Base-by-base conservation (phyloP, 2,797 vertebrate genomes). In the Poeciliopsis gracilis region DNA sequence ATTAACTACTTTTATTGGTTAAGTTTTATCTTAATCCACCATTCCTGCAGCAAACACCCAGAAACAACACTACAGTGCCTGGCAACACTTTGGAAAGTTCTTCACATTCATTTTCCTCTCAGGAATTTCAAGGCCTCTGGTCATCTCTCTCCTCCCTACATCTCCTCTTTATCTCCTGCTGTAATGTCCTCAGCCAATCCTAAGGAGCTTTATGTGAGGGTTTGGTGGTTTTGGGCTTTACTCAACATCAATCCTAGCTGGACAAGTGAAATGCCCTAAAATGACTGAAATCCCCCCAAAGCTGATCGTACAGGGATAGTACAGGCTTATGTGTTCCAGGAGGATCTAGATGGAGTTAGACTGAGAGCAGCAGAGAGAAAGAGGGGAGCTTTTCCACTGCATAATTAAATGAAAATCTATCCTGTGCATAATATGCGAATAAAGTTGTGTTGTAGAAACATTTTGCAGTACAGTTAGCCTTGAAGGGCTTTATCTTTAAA, bases 271-370 rank as follows among this genome's bases (percentile, higher is more conserved):
- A 91, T 86, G 85, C 86, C 84, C 87, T 90, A 83, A 91, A 93
- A 93, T 89, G 84, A 89, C 84, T 82, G 66, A 93, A 93, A 92
- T 91, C 91, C 90, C 82, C 73, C 74, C 79, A 93, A 93, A 94
- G 91, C 93, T 91, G 90, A 92, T 91, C 81, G 90, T 82, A 81
- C 89, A 85, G 77, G 90, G 91, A 93, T 91, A 85, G 91, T 75
- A 82, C 84, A 78, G 86, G 93, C 91, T 93, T 93, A 93, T 86
- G 86, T 85, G 88, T 87, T 92, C 91, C 86, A 88, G 76, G 67
- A 72, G 86, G 87, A 92, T 92, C 85, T 88, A 87, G 82, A 82
- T 74, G 76, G 88, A 84, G 85, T 88, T 83, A 83, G 72, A 82
- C 12, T 46, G 73, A 79, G 67, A 61, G 67, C 4, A 1, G 36